Conservation (phyloP, 2,113 vertebrate species). For the Percina caprodes region DNA sequence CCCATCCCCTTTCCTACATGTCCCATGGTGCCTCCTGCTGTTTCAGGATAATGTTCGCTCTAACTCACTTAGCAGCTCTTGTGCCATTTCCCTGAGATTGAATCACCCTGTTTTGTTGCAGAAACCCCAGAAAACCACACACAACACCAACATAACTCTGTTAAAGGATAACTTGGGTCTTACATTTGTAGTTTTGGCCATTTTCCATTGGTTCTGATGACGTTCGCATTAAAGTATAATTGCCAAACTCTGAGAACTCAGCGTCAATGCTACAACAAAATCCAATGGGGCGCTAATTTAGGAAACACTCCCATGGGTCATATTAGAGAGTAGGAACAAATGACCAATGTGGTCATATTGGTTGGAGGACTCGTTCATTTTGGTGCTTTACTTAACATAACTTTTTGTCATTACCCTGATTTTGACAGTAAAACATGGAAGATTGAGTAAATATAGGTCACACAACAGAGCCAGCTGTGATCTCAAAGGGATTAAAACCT, state of each 20-base stretch:
- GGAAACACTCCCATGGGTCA: neutral
- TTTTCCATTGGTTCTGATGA: neutral
- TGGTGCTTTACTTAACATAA: neutral
- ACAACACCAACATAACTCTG: neutral
- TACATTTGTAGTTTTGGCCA: neutral
- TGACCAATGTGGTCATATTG: too few species aligned
- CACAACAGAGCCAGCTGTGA: conserved; percentile 46
- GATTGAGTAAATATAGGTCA: conserved; percentile 1
- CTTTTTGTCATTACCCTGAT: neutral
- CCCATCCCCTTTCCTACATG: neutral
- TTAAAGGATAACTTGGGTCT: neutral
- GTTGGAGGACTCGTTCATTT: too few species aligned
- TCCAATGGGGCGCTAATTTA: too few species aligned
- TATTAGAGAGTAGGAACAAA: too few species aligned
- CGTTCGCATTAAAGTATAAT: neutral
- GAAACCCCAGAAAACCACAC: neutral
- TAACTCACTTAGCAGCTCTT: conserved; percentile 31
- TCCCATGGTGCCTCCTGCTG: neutral
- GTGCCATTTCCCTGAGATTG: conserved; percentile 9
- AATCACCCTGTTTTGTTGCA: neutral
- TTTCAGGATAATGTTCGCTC: conserved; percentile 2
- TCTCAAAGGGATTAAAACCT: conserved; percentile 26
- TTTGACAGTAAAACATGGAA: neutral
- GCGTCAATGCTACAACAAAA: too few species aligned
- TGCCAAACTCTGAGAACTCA: too few species aligned